Base-by-base conservation (phyloP, 2,888 invertebrate species). In the Apodemia zela region DNA sequence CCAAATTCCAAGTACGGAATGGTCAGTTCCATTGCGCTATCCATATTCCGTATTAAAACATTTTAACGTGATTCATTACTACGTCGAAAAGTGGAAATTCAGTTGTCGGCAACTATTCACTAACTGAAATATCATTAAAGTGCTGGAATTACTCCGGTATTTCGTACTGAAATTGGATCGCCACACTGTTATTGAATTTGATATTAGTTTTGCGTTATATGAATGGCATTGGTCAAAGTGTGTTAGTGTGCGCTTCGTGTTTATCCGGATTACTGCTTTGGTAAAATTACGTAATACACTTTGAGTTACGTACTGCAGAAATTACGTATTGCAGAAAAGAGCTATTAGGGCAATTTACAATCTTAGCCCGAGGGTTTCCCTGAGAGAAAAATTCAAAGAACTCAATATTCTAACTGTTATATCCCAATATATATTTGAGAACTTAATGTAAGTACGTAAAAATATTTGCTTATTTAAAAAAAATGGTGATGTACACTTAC, bases 81-180 rank as follows among this genome's bases (percentile, higher is more conserved):
- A 21, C 45, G 58, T 58, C 58, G 45, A 59, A 58, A 63, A 63
- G 62, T 63, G 45, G 62, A 47, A 63, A 25, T 18, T 61, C 45
- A 29, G 58, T 58, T 47, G 54, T 25, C 54, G 29, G 59, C 45
- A 63, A 63, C 62, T 54, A 51, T 61, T 61, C 54, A 13, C 21
- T 61, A 51, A 54, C 54, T 63, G 18, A n/a, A 59, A 59, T 59
- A 63, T 59, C 62, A 63, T 63, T 63, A 47, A 63, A 63, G 45
- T 63, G 13, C 59, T 54, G 54, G 21, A 54, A 54, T 54, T 25
- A 54, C 25, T 54, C 25, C 18, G 15, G 54, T 25, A 54, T 54
- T 54, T 54, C 54, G 15, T 21, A 54, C 54, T 54, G 54, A 21
- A 54, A 54, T 54, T 54, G 54, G 54, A 54, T 54, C 54, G 54